Conservation (phyloP, 2,113 vertebrate species). For the Acanthisitta chloris region DNA sequence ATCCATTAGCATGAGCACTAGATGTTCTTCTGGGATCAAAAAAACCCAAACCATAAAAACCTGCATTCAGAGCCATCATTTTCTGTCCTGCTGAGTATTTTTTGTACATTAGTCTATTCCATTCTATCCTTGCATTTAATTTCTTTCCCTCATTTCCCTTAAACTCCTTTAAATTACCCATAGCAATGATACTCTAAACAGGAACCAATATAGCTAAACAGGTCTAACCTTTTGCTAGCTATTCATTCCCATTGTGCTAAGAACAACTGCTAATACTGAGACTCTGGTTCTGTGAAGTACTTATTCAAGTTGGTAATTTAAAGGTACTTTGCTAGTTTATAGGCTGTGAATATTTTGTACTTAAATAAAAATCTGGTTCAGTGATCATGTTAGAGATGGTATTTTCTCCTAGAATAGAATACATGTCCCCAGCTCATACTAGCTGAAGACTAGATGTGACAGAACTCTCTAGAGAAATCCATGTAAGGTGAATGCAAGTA, state of each 20-base stretch:
- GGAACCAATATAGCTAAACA: neutral
- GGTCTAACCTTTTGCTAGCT: neutral
- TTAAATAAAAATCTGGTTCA: conserved; percentile 14
- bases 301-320: neutral
- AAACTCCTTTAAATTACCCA: neutral
- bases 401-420: neutral
- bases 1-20: neutral
- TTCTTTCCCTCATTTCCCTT: neutral
- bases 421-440: fast-evolving
- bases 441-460: neutral
- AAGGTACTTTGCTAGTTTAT: neutral
- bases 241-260: neutral
- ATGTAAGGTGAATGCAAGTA: neutral
- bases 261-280: neutral
- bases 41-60: neutral
- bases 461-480: neutral
- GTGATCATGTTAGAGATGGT: neutral
- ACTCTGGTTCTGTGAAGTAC: neutral
- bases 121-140: neutral
- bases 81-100: neutral
- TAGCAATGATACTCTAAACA: neutral
- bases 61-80: fast-evolving
- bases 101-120: neutral
- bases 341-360: neutral
- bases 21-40: neutral